Percentiles rank a stretch among this genome's conserved stretches.
phyloP scores from a whole-genome alignment of 2,888 invertebrate species.

The Ornithoptera alexandrae region DNA sequence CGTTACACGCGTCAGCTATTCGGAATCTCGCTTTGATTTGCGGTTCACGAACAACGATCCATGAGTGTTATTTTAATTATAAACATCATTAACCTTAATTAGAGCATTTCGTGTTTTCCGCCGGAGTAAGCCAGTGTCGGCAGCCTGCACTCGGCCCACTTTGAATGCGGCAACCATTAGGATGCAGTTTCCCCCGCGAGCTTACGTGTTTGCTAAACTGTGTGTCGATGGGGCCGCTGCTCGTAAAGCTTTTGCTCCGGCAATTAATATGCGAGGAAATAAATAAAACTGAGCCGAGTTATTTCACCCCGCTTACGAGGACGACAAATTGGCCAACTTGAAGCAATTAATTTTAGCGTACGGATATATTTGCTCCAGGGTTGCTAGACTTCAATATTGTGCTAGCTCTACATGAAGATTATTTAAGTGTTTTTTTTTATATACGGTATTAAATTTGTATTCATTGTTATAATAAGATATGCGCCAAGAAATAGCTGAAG shows the following conservation, averaged over 20 bases:
- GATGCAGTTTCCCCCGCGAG: constrained; percentile 63
- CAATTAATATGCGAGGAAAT: constrained; percentile 38
- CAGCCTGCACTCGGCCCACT: constrained; percentile 66
- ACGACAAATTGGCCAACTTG: constrained; percentile 33
- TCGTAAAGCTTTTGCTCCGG: constrained; percentile 49
- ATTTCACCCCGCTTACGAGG: constrained; percentile 29
- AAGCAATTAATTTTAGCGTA: constrained; percentile 28
- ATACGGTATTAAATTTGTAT: too few relatives aligned
- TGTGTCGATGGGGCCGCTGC: constrained; percentile 52
- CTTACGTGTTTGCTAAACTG: constrained; percentile 58
- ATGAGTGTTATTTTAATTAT: constrained; percentile 78
- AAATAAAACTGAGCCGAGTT: constrained; percentile 45
- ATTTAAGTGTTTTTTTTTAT: neutral
- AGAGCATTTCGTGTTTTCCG: constrained; percentile 53
- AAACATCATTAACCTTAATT: constrained; percentile 78
- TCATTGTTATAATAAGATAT: too few relatives aligned
- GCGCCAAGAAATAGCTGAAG: too few relatives aligned
- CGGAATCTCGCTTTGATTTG: constrained; percentile 67
- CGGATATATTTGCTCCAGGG: constrained; percentile 22
- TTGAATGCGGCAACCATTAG: constrained; percentile 67
- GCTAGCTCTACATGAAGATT: neutral
- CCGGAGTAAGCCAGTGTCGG: constrained; percentile 53
- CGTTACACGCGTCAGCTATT: constrained; percentile 59
- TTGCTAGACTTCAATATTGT: constrained; percentile 6
- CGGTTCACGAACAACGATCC: constrained; percentile 48